Evolutionary conservation across 2,797 vertebrate species (phyloP).

Genomic region (Danio aesculapii): DNA sequence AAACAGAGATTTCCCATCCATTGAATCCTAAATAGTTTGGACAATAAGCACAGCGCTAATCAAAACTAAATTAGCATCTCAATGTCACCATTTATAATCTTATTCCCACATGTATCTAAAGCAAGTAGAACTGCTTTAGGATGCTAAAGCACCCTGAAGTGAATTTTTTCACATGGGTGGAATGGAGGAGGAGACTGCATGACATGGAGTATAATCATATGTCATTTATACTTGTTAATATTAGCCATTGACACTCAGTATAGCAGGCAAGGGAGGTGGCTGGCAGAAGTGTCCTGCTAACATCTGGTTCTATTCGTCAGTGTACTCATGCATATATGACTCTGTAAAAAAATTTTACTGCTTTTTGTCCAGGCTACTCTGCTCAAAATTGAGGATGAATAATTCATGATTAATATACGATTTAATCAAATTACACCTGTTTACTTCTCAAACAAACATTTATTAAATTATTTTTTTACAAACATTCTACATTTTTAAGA

Average conservation of each 20-base stretch:
- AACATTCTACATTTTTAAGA: background rate
- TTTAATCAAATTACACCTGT: constrained; percentile 67
- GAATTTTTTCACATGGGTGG: background rate
- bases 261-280: constrained; percentile 67
- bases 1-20: constrained; percentile 48
- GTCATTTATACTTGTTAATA: constrained; percentile 88
- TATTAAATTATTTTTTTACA: constrained; percentile 53
- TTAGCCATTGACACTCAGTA: constrained; percentile 79
- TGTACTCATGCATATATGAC: constrained; percentile 66
- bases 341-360: background rate
- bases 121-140: constrained; percentile 78
- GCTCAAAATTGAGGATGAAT: constrained; percentile 69
- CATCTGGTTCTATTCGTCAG: constrained; percentile 62
- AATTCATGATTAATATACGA: constrained; percentile 47
- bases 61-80: constrained; percentile 57
- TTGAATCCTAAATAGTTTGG: constrained; percentile 57
- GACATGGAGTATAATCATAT: constrained; percentile 90
- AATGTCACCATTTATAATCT: constrained; percentile 48
- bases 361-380: constrained; percentile 54
- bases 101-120: constrained; percentile 60
- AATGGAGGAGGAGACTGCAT: constrained; percentile 68
- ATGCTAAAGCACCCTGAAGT: constrained; percentile 73
- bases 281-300: constrained; percentile 79
- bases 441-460: constrained; percentile 59
- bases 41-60: constrained; percentile 49